phyloP scores from a whole-genome alignment of 2,797 vertebrate species.

The Ptychobarbus kaznakovi region DNA sequence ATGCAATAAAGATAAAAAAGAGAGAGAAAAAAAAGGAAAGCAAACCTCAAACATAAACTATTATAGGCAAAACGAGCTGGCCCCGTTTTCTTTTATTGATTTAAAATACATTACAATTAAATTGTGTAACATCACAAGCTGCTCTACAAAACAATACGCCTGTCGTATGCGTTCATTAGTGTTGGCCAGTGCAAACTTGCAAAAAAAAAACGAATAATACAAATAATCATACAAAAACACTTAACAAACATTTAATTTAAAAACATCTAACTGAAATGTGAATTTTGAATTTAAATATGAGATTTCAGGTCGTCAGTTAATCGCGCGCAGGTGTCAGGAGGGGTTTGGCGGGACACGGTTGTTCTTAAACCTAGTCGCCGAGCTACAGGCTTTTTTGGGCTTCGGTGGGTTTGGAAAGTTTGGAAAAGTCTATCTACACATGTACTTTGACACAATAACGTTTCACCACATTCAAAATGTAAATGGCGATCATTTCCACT shows the following conservation, averaged over 20 bases:
- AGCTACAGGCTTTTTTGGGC: constrained; percentile 14
- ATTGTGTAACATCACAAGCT: neutral
- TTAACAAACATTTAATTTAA: neutral
- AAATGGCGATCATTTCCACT: neutral
- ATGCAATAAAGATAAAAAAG: neutral
- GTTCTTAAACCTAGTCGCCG: constrained; percentile 68
- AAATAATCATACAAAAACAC: neutral
- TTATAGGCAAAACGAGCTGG: neutral
- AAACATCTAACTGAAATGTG: neutral
- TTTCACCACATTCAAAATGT: neutral
- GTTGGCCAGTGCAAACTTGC: neutral
- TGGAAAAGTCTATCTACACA: constrained; percentile 87
- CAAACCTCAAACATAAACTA: neutral
- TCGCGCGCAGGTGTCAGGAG: constrained; percentile 73
- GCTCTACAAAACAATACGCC: neutral
- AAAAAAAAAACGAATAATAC: neutral
- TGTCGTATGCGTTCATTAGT: neutral
- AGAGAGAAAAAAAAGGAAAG: neutral
- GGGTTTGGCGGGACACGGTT: constrained; percentile 46
- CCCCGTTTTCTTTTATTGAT: neutral
- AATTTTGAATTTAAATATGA: constrained; percentile 1
- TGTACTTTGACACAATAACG: neutral
- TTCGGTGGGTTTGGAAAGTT: constrained; percentile 83
- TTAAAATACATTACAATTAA: neutral
- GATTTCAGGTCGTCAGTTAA: constrained; percentile 50